Base-by-base conservation (phyloP, 2,797 vertebrate genomes). In the Epinephelus awoara region DNA sequence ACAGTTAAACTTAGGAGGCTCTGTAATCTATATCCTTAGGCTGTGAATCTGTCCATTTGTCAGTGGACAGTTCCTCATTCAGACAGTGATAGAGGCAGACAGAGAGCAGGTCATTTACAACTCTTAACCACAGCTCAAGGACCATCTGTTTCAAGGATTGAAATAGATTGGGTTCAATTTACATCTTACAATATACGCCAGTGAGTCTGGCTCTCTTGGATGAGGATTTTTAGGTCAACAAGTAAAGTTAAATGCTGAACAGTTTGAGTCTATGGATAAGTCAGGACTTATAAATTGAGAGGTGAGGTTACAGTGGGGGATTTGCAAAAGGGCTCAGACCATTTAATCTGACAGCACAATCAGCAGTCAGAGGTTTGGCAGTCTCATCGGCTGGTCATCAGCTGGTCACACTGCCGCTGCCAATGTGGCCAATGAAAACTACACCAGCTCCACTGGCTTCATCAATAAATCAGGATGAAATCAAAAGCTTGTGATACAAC, bases 121-220 rank as follows among this genome's bases (percentile, higher is more conserved):
- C 54, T 69, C 59, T 47, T 72, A 72, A 76, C 65, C 70, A 68
- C 50, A 71, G 73, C 55, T 69, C 72, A 40, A 65, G 59, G 50
- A 57, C 76, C 72, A 75, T 80, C 77, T 83, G 83, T 72, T 73
- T 65, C 27, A 38, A 25, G 50, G 47, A 84, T 38, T 55, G 61
- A 80, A 77, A 81, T 62, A 63, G 54, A 79, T 44, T 46, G 50
- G 62, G 9, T 68, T 55, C 44, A 71, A 73, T 81, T 83, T 61
- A 59, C 27, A 62, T 72, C 27, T 12, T 34, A 51, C 19, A 57
- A 27, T 47, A 62, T 18, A 50, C 50, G 17, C 34, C 12, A 44
- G 40, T 2, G 1, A 68, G 49, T 40, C 46, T 23, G 15, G 59
- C 38, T 44, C 19, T 66, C n/a, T 34, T n/a, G 19, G 0, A 17